A percentile compares a stretch with the other conserved stretches of the same genome.
These are phyloP conservation scores for Psephotus haematonotus DNA, from an alignment of 2,113 vertebrate genomes.

Conservation along the genomic window DNA sequence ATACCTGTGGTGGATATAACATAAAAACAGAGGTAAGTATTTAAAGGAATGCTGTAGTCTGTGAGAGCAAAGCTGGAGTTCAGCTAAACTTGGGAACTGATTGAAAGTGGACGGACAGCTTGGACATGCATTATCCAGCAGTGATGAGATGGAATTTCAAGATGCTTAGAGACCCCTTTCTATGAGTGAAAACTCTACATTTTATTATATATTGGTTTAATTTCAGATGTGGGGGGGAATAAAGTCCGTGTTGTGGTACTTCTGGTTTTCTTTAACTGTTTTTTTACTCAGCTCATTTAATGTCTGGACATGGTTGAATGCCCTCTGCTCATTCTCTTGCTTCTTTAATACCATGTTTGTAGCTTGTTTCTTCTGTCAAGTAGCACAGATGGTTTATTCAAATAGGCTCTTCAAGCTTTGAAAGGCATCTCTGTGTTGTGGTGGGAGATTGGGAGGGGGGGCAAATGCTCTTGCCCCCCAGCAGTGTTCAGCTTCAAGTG, in stretches of 20 bases:
- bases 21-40: not conserved
- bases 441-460: not conserved
- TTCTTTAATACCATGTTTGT: conserved; percentile 37
- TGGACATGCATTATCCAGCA: not conserved
- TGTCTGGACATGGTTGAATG: not conserved
- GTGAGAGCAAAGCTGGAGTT: not conserved
- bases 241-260: not conserved
- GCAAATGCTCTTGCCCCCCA: not conserved
- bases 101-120: not conserved
- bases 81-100: not conserved
- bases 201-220: not conserved
- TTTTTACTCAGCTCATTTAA: conserved; percentile 1
- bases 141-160: not conserved
- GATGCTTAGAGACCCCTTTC: not conserved
- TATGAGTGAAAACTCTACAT: not conserved
- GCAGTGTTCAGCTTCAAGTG: conserved; percentile 2
- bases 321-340: conserved; percentile 15
- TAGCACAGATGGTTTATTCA: conserved; percentile 44
- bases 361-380: not conserved
- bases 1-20: not conserved
- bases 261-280: not conserved
- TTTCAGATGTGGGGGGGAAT: not conserved
- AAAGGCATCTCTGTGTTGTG: conserved; percentile 29
- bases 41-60: not conserved
- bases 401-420: conserved; percentile 3